These are phyloP conservation scores for Nothocercus nigrocapillus DNA, from an alignment of 2,113 vertebrate genomes.

Conservation along the genomic window DNA sequence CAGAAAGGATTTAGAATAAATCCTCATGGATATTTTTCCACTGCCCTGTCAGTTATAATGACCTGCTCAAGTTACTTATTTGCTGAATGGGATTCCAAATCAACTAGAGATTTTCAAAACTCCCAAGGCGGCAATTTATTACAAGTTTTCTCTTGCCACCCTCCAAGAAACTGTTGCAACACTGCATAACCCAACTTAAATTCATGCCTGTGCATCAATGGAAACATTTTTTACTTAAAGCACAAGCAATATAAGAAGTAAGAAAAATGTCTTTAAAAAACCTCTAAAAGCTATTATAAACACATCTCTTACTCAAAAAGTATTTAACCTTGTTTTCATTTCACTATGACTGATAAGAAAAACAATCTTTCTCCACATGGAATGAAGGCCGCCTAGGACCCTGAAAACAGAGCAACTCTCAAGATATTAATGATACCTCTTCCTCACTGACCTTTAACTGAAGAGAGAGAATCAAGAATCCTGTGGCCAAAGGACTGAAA, in stretches of 20 bases:
- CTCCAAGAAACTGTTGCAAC: background rate
- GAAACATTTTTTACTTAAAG: background rate
- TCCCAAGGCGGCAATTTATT: background rate
- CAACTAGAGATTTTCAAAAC: background rate
- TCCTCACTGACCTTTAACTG: background rate
- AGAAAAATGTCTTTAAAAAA: background rate
- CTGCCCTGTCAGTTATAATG: background rate
- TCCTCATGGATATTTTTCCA: background rate
- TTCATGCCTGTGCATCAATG: rapidly evolving
- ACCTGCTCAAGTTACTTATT: background rate
- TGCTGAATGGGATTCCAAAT: background rate
- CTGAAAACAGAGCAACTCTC: background rate
- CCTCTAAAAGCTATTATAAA: background rate
- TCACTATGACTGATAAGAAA: background rate
- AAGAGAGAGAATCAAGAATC: background rate
- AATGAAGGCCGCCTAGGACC: background rate
- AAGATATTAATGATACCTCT: background rate
- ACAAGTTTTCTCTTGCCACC: background rate
- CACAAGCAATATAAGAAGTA: background rate
- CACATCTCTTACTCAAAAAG: background rate
- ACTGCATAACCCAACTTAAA: background rate
- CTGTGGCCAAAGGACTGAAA: background rate
- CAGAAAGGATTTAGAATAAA: background rate
- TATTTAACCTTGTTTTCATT: background rate
- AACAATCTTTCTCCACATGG: background rate